Base-by-base conservation (phyloP, 2,888 invertebrate species). In the Lasioglossum malachurum region DNA sequence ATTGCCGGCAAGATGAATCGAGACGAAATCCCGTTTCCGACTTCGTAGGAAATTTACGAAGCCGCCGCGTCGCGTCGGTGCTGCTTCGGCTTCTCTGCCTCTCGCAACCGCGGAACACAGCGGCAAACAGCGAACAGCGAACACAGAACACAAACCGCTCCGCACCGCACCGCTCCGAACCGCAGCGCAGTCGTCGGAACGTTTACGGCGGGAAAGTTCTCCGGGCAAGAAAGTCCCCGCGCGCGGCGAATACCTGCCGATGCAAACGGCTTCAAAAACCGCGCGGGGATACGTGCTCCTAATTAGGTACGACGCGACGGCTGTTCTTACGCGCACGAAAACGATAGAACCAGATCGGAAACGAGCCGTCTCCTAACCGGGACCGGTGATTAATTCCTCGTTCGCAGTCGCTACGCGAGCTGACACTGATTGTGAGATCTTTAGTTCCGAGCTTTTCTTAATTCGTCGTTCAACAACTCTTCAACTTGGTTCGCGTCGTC, bases 161-260 rank as follows among this genome's bases (percentile, higher is more conserved):
- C n/a, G n/a, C 10, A n/a, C n/a, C 49, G 19, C 49, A 53, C 53
- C n/a, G n/a, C 57, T 57, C 12, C 4, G n/a, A 12, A n/a, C 57
- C 10, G 57, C 57, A n/a, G n/a, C n/a, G n/a, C 57, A 57, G 57
- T 57, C 57, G 57, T 57, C 57, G 60, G 69, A 84, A 41, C 92
- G 79, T 93, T 93, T 92, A 92, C 92, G 92, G 92, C 92, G 93
- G 92, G 93, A 92, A 93, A 92, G 92, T 92, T 92, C 83, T 86
- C 80, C 86, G 72, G 23, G 88, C 88, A 88, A 91, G 91, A 90
- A 91, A 90, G 89, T 84, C 75, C 69, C 35, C 35, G 77, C 78
- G 69, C 35, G 78, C 78, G 78, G 71, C 31, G 31, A 64, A 64
- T 64, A 64, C 64, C 64, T 31, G 64, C 53, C 88, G 85, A 90